These are phyloP conservation scores for Clarias macrocephalus DNA, from an alignment of 2,113 vertebrate genomes.

Conservation along the genomic window DNA sequence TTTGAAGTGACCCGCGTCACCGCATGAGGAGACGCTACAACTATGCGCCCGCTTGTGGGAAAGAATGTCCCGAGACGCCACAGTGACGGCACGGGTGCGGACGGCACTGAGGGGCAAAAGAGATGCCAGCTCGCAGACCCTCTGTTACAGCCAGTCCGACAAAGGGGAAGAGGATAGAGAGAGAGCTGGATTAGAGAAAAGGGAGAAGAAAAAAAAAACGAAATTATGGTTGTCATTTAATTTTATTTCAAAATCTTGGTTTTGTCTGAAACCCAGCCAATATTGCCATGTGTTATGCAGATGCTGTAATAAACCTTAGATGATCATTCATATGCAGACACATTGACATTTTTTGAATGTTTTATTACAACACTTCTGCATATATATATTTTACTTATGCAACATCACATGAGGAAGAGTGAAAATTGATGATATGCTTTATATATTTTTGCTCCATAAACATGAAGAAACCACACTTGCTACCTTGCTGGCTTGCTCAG, in stretches of 20 bases:
- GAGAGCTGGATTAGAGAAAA: background rate
- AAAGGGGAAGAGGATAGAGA: background rate
- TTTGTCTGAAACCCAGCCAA: background rate
- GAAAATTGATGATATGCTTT: background rate
- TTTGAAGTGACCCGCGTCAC: slow-evolving; percentile 80
- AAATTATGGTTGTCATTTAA: background rate
- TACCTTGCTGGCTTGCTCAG: too few species aligned
- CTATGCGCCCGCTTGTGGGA: slow-evolving; percentile 83
- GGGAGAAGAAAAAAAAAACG: too few species aligned
- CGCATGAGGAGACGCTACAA: slow-evolving; percentile 81
- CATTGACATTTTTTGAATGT: background rate
- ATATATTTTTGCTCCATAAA: background rate
- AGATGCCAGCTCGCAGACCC: slow-evolving; percentile 41
- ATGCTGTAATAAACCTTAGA: background rate
- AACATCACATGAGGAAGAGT: background rate
- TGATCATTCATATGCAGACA: background rate
- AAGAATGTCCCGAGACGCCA: slow-evolving; percentile 84
- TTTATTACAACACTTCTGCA: background rate
- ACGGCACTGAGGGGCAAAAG: slow-evolving; percentile 58
- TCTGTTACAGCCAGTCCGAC: slow-evolving; percentile 7
- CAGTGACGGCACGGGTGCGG: slow-evolving; percentile 68
- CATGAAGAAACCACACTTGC: background rate
- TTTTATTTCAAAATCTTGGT: background rate
- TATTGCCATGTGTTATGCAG: background rate
- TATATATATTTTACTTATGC: background rate